Base-by-base conservation (phyloP, 2,797 vertebrate genomes). In the Epinephelus coioides region DNA sequence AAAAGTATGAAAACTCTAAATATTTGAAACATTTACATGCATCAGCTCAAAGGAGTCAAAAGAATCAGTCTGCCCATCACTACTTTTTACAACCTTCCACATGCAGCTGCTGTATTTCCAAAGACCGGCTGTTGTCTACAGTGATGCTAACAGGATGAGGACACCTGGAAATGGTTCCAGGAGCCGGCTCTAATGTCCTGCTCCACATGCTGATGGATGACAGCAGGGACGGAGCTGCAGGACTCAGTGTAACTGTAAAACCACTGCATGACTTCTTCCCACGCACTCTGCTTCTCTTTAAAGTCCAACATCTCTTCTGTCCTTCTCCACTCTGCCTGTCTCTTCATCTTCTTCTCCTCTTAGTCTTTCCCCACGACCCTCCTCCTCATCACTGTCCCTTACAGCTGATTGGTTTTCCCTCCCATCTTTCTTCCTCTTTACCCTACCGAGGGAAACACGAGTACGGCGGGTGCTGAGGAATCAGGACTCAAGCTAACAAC, bases 401-500 rank as follows among this genome's bases (percentile, higher is more conserved):
- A 18, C 12, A 56, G 34, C 34, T 55, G 27, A 73, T 21, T 69
- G 46, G 18, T 18, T 55, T 68, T 43, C 50, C 46, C 38, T 67
- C 27, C 34, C n/a, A 9, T 70, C 75, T 40, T 53, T 69, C 55
- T 25, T 50, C 18, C 15, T 66, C 21, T 44, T 61, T 49, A 53
- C n/a, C 43, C 51, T 44, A 46, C 6, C 1, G 23, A 60, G 59
- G 34, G 40, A 68, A 70, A 69, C 30, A 61, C 73, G 19, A 73
- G 65, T 77, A 69, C 8, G 17, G 61, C 23, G 68, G 60, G 50
- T 76, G 75, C 68, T 72, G 40, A 89, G 63, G 81, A 88, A 86
- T 71, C 56, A 75, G 53, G 82, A 78, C 81, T 88, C 64, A 11
- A 78, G 79, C 87, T 88, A 90, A 93, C 94, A 95, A 93, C 94